Base-by-base conservation (phyloP, 2,888 invertebrate species). In the Xestia rhomboidea region DNA sequence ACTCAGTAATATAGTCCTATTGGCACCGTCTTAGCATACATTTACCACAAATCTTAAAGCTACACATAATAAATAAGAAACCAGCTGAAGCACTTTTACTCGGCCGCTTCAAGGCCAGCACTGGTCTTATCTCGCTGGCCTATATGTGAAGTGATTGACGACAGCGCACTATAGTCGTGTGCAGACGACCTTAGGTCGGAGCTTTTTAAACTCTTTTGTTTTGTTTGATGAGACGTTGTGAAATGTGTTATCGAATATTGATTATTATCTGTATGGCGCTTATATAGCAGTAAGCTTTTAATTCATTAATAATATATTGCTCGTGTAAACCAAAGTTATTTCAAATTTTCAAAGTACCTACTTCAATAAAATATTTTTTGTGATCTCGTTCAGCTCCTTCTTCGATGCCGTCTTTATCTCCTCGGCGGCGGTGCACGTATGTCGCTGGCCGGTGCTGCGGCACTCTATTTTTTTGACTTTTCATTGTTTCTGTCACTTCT, bases 121-220 rank as follows among this genome's bases (percentile, higher is more conserved):
- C 51, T 54, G 70, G 68, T 83, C 81, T 86, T 87, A 87, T 86
- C 87, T 83, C 30, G 13, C 46, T 83, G 86, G 74, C 86, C 88
- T 75, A 80, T 81, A 87, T 82, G 73, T 76, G 67, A 67, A 72
- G 81, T 79, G 86, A 85, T 87, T 76, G 73, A 85, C 67, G 73
- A 84, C 72, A 67, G 38, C 44, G 69, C 60, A 62, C 69, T 79
- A 41, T 44, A 34, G 15, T 69, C 70, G 73, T 83, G 68, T 81
- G 85, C 60, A 84, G 30, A 51, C 68, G 76, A 81, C 81, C 83
- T 83, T 76, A 84, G 21, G 62, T 38, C 27, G n/a, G 21, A 18
- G 46, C 68, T 79, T 82, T 82, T 77, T 68, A 82, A 82, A 68
- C 38, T 75, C 60, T 69, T 74, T 68, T 66, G 49, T 73, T 73